phyloP scores from a whole-genome alignment of 30 jellyfish, hydroid and myxozoan genomes.

The Phacellophora camtschatica region DNA sequence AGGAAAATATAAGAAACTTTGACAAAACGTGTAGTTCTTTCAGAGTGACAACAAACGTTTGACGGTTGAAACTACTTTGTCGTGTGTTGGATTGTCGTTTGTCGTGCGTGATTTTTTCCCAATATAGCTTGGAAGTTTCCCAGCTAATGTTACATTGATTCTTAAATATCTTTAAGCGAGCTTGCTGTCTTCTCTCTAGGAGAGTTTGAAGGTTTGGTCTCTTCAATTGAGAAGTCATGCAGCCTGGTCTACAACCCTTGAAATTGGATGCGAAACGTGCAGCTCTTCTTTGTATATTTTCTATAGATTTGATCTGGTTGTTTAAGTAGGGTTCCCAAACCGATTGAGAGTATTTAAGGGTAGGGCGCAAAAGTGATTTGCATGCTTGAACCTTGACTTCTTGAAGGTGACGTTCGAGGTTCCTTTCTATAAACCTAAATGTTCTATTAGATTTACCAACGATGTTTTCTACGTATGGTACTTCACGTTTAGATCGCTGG shows the following conservation, averaged over 20 bases:
- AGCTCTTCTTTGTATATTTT: not conserved
- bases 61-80: not conserved
- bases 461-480: too few relatives aligned
- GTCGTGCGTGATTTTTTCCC: not conserved
- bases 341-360: too few relatives aligned
- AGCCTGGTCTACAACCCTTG: not conserved
- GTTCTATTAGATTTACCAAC: too few relatives aligned
- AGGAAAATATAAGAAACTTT: too few relatives aligned
- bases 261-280: not conserved
- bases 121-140: not conserved
- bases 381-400: too few relatives aligned
- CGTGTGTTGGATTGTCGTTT: not conserved
- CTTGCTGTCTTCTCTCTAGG: not conserved
- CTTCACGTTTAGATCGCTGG: too few relatives aligned
- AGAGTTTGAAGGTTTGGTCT: not conserved
- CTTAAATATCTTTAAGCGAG: not conserved
- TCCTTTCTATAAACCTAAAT: too few relatives aligned
- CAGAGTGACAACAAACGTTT: not conserved
- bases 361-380: too few relatives aligned
- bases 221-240: not conserved
- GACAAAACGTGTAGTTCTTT: too few relatives aligned
- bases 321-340: too few relatives aligned
- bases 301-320: not conserved
- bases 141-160: not conserved
- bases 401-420: too few relatives aligned